Conservation (phyloP, 2,888 invertebrate genomes). For the Rhamphomyia laevipes region DNA sequence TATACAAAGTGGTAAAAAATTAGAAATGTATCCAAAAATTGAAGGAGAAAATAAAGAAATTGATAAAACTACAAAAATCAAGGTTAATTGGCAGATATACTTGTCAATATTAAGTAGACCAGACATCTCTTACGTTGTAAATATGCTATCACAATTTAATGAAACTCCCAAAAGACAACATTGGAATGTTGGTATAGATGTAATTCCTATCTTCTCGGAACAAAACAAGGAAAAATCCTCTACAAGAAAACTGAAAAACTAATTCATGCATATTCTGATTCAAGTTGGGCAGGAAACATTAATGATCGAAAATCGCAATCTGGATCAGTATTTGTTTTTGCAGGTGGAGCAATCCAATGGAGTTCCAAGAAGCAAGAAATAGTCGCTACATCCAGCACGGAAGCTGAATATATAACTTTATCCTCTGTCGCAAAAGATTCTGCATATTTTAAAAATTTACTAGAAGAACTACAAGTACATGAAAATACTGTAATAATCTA, state of each 20-base stretch:
- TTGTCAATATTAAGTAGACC: constrained; percentile 8
- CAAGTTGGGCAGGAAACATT: background rate
- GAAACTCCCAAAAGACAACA: too few species aligned
- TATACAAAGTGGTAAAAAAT: constrained; percentile 1
- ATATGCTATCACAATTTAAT: background rate
- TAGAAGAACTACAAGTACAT: constrained; percentile 3
- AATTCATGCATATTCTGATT: too few species aligned
- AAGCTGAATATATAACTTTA: constrained; percentile 7
- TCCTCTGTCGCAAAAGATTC: constrained; percentile 6
- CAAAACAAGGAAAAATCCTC: too few species aligned
- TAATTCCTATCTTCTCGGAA: too few species aligned
- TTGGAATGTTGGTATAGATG: too few species aligned
- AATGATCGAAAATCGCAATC: constrained; percentile 2
- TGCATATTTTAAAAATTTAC: constrained; percentile 5
- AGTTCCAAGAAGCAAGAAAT: constrained; percentile 1
- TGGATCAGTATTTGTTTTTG: background rate
- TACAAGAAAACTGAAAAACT: too few species aligned
- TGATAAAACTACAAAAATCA: too few species aligned
- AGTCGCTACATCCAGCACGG: constrained; percentile 1
- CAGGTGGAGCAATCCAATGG: constrained; percentile 1
- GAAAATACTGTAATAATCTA: background rate
- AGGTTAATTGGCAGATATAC: constrained; percentile 6
- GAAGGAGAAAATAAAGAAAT: constrained; percentile 5
- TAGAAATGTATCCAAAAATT: constrained; percentile 6
- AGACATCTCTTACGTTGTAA: constrained; percentile 8